Conservation (phyloP, 2,797 vertebrate genomes). For the Mus spretus region DNA sequence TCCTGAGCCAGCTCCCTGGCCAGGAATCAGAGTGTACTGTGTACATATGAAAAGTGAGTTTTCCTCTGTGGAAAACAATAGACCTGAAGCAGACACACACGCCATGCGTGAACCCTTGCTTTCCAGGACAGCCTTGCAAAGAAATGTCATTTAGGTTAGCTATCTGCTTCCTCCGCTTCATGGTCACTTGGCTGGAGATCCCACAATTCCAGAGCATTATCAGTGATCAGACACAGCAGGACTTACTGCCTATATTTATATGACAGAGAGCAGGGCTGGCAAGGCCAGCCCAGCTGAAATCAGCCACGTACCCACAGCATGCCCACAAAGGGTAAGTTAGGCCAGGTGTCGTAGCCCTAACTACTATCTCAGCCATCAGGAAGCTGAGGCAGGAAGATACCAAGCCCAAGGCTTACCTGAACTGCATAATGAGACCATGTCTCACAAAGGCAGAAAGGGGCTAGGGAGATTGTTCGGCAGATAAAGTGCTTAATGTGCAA, state of each 20-base stretch:
- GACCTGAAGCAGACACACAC: neutral
- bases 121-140: neutral
- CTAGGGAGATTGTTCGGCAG: neutral
- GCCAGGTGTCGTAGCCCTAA: too few relatives aligned
- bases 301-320: neutral
- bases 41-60: slow-evolving; percentile 53
- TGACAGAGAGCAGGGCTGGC: neutral
- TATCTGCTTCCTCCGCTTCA: slow-evolving; percentile 64
- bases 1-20: neutral
- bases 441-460: neutral
- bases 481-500: neutral
- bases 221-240: neutral
- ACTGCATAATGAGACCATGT: neutral
- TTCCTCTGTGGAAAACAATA: slow-evolving; percentile 55
- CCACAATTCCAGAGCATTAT: neutral
- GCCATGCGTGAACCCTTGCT: neutral
- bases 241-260: neutral
- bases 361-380: neutral
- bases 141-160: neutral
- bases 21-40: neutral
- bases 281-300: neutral
- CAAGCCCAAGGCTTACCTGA: neutral
- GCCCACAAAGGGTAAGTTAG: neutral
- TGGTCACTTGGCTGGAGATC: neutral
- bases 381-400: neutral